These are phyloP conservation scores for Meteorus colon DNA, from an alignment of 2,888 invertebrate genomes.

Conservation along the genomic window DNA sequence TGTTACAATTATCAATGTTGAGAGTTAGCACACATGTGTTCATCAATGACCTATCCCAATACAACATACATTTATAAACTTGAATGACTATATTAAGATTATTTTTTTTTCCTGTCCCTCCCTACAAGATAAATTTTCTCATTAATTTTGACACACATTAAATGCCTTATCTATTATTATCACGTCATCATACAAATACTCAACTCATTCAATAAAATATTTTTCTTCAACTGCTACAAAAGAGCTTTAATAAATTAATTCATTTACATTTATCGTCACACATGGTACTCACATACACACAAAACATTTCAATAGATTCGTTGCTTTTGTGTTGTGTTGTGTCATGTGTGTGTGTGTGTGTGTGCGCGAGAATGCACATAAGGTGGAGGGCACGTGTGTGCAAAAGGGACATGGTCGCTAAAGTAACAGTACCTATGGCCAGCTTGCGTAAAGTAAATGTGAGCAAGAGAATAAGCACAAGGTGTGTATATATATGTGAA, in stretches of 20 bases:
- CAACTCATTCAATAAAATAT: neutral
- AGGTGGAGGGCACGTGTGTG: constrained; percentile 46
- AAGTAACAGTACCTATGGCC: constrained; percentile 71
- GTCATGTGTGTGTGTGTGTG: too few relatives aligned
- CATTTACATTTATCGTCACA: neutral
- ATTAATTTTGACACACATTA: constrained; percentile 10
- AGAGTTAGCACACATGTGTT: constrained; percentile 49
- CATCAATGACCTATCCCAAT: constrained; percentile 68
- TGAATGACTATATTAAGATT: constrained; percentile 17
- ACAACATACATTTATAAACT: constrained; percentile 47
- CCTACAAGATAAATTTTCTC: neutral
- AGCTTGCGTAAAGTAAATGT: constrained; percentile 66
- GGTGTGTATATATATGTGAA: constrained; percentile 41
- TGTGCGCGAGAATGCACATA: neutral
- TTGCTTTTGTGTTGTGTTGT: neutral
- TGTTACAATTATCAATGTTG: constrained; percentile 67
- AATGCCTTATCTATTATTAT: constrained; percentile 20
- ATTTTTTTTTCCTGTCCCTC: neutral
- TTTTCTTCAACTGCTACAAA: neutral
- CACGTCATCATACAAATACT: neutral
- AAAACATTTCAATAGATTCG: constrained; percentile 14
- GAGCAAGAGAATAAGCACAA: constrained; percentile 50
- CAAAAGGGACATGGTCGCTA: constrained; percentile 66
- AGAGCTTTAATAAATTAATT: neutral
- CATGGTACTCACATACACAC: neutral